Percentiles rank a stretch among this genome's conserved stretches.
Conservation (phyloP, 2,888 invertebrate species). For the Plebejus argus region DNA sequence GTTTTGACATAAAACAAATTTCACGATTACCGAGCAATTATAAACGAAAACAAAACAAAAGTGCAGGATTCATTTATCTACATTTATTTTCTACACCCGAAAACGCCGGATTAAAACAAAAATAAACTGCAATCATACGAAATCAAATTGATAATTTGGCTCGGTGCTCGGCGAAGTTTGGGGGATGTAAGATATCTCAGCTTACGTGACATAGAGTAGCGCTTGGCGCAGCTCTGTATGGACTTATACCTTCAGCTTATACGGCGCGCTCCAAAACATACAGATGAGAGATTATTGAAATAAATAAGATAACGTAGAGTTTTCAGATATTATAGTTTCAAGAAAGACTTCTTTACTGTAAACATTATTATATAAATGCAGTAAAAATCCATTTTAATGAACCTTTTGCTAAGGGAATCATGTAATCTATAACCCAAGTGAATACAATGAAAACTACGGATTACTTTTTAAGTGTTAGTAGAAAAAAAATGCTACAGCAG, state of each 20-base stretch:
- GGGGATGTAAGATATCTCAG: conserved; percentile 1
- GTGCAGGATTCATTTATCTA: not conserved
- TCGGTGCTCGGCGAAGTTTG: not conserved
- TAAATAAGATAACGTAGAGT: not conserved
- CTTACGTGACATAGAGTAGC: not conserved
- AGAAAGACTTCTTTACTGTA: too few relatives aligned
- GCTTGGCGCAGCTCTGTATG: not conserved
- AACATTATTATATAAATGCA: too few relatives aligned
- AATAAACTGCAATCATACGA: not conserved
- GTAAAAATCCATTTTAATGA: too few relatives aligned
- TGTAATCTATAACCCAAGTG: too few relatives aligned
- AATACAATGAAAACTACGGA: too few relatives aligned
- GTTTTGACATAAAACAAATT: too few relatives aligned
- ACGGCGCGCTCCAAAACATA: not conserved
- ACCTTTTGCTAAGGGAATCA: too few relatives aligned
- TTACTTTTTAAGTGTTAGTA: too few relatives aligned
- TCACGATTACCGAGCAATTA: too few relatives aligned
- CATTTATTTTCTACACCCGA: not conserved
- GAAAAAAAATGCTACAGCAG: too few relatives aligned
- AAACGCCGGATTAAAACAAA: not conserved
- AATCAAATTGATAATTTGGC: conserved; percentile 1
- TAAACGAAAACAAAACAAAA: too few relatives aligned
- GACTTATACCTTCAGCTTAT: not conserved
- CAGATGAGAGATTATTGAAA: not conserved
- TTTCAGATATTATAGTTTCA: too few relatives aligned